Conservation (phyloP, 1,140 invertebrate species). For the Andricus grossulariae region DNA sequence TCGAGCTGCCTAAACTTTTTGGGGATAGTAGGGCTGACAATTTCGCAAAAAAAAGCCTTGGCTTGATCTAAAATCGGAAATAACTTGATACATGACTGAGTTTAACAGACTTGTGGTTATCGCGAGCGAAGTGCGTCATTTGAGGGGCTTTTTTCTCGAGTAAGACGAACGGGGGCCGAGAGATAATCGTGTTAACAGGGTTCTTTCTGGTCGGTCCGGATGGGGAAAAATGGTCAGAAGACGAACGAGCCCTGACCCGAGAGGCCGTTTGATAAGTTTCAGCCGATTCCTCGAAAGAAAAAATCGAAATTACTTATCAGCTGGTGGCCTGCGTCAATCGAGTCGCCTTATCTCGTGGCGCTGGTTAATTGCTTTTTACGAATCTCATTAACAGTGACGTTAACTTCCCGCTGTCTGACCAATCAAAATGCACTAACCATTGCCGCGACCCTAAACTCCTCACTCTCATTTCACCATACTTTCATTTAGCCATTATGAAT, state of each 20-base stretch:
- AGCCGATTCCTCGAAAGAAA: slow-evolving; percentile 42
- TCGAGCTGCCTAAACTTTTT: too few relatives aligned
- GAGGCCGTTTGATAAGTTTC: slow-evolving; percentile 49
- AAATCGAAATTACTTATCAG: slow-evolving; percentile 49
- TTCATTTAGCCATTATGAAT: slow-evolving; percentile 19
- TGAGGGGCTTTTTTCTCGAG: slow-evolving; percentile 1
- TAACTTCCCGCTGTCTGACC: slow-evolving; percentile 33
- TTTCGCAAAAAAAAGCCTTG: too few relatives aligned
- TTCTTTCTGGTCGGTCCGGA: slow-evolving; percentile 32
- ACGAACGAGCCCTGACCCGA: slow-evolving; percentile 42
- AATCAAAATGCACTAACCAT: slow-evolving; percentile 36
- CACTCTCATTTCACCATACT: neutral
- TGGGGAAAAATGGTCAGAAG: slow-evolving; percentile 20
- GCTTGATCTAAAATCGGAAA: neutral
- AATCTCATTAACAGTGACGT: slow-evolving; percentile 44
- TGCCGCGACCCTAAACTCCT: slow-evolving; percentile 45
- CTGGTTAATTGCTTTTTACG: slow-evolving; percentile 43
- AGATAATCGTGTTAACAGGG: slow-evolving; percentile 42
- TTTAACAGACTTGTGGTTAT: neutral
- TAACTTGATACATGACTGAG: neutral
- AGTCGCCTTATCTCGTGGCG: slow-evolving; percentile 31
- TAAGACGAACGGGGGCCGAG: slow-evolving; percentile 24
- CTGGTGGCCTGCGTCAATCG: slow-evolving; percentile 45
- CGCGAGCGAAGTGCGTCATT: slow-evolving; percentile 14
- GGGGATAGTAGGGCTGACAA: too few relatives aligned